Evolutionary conservation across 2,888 invertebrate genomes (phyloP).

Genomic region (Itoplectis maculator): DNA sequence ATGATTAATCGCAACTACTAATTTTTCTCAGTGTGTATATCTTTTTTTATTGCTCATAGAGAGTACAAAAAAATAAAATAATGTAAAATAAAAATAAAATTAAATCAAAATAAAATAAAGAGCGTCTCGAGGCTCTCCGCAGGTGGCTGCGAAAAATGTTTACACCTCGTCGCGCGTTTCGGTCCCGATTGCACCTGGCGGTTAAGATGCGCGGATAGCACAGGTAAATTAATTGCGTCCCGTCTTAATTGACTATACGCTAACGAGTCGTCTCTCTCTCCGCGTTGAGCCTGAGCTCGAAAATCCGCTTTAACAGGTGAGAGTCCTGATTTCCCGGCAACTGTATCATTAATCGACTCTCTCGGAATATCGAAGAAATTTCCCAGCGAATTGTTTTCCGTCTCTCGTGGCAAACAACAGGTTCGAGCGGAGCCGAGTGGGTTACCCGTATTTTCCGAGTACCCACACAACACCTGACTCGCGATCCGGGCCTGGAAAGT

Average conservation of each 20-base stretch:
- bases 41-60: too few species aligned
- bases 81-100: background rate
- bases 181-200: conserved; percentile 15
- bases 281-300: conserved; percentile 33
- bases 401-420: conserved; percentile 3
- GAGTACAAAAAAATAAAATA: too few species aligned
- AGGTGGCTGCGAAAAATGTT: background rate
- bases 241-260: conserved; percentile 57
- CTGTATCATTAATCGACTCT: conserved; percentile 23
- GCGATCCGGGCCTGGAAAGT: conserved; percentile 8
- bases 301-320: conserved; percentile 26
- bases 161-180: background rate
- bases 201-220: background rate
- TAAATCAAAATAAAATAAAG: conserved; percentile 13
- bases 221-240: conserved; percentile 51
- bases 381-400: conserved; percentile 51
- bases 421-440: background rate
- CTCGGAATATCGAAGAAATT: conserved; percentile 46
- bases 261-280: conserved; percentile 47
- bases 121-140: background rate
- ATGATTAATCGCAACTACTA: too few species aligned
- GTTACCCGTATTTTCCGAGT: conserved; percentile 38
- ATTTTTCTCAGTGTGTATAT: too few species aligned
- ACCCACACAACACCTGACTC: conserved; percentile 3
- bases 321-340: conserved; percentile 39